phyloP scores from a whole-genome alignment of 2,113 vertebrate species.

The Mastomys coucha region DNA sequence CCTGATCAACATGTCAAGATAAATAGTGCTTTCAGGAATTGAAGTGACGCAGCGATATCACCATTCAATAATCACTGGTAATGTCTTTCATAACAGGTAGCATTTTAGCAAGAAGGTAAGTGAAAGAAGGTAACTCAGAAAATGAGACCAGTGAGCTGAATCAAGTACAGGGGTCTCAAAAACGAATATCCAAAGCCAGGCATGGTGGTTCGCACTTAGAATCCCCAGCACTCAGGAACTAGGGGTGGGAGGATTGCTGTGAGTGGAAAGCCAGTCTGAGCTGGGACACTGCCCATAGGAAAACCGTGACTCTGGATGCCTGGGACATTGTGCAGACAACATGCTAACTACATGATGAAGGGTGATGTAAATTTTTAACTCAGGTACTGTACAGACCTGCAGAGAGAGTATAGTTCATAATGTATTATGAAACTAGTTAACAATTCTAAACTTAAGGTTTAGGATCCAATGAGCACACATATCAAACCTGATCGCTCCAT shows the following conservation, averaged over 20 bases:
- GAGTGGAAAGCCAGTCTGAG: not conserved
- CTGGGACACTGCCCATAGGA: not conserved
- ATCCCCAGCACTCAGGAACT: not conserved
- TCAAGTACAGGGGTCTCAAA: not conserved
- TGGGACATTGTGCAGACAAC: not conserved
- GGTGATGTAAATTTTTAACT: not conserved
- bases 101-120: conserved; percentile 51
- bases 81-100: conserved; percentile 44
- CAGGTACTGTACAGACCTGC: not conserved
- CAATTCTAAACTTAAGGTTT: not conserved
- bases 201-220: not conserved
- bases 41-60: not conserved
- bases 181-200: not conserved
- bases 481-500: not conserved
- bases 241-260: not conserved
- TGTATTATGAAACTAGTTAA: not conserved
- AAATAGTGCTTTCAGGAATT: not conserved
- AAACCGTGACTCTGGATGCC: not conserved
- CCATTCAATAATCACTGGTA: conserved; percentile 37
- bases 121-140: conserved; percentile 31
- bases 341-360: not conserved
- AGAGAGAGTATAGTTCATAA: not conserved
- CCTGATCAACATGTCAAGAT: conserved; percentile 68
- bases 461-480: not conserved
- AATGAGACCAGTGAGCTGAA: not conserved